Base-by-base conservation (phyloP, 1,140 invertebrate species). In the Apolygus lucorum region DNA sequence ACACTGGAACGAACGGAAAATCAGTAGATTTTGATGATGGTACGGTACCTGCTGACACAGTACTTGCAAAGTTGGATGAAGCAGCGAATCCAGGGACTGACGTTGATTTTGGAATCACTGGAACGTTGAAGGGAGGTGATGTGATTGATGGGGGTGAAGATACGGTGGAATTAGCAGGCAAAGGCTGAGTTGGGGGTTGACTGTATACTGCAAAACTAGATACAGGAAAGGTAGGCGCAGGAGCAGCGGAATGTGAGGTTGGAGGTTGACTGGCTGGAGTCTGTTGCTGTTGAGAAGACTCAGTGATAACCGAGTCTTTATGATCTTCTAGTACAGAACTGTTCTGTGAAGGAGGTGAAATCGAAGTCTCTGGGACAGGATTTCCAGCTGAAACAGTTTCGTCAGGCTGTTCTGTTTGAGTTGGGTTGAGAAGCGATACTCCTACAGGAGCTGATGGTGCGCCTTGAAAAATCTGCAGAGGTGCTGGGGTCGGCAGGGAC, bases 391-490 rank as follows among this genome's bases (percentile, higher is more conserved):
- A 17, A 11, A 49, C 17, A 49, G 34, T 11, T 17, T 11, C 34
- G 34, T 8, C 8, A 49, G 34, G 34, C 34, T n/a, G n/a, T n/a
- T 49, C 34, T 49, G 34, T 17, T 17, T 49, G 34, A 49, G 34
- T 49, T 22, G 54, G 54, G 22, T 59, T 22, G 54, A 59, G 22
- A 4, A 59, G 22, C 54, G 54, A 59, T 21, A 59, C 54, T 4
- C 54, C 22, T 4, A 24, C 11, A 59, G 54, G 22, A 22, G 54
- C 54, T 4, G 54, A 14, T 4, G 54, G 54, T 11, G 54, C 54
- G 13, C 54, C 22, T 59, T 59, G 54, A 22, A 59, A 59, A 59
- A 59, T 59, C 4, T 59, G 54, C 54, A 42, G 17, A 42, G 54
- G 54, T 14, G 54, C 54, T 59, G 11, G 11, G 22, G 11, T 59